Percentiles rank a stretch among this genome's conserved stretches.
Conservation (phyloP, 2,113 vertebrate genomes). For the Enhydra lutris region DNA sequence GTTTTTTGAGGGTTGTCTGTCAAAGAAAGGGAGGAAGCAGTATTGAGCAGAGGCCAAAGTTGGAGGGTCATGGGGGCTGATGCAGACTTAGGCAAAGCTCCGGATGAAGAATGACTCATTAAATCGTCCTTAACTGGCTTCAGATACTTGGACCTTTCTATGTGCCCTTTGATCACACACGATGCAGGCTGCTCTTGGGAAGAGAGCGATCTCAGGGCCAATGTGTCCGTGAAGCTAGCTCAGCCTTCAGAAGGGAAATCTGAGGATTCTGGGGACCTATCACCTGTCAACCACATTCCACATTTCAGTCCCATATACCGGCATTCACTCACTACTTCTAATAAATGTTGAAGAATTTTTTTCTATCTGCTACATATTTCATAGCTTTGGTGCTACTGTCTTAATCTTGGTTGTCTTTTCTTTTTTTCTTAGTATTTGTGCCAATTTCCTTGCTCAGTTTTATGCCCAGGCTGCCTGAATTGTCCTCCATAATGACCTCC, state of each 20-base stretch:
- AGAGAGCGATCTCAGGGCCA: fast-evolving
- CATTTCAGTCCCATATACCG: fast-evolving
- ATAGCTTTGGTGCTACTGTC: not conserved
- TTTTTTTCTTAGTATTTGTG: not conserved
- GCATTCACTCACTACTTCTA: not conserved
- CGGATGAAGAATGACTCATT: not conserved
- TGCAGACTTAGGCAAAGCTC: not conserved
- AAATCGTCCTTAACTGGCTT: not conserved
- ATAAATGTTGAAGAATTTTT: not conserved
- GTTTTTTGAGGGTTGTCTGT: not conserved
- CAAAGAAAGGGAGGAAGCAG: not conserved
- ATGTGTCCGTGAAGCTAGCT: not conserved
- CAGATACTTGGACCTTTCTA: not conserved
- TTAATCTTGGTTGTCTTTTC: not conserved
- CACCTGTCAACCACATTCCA: too few relatives aligned
- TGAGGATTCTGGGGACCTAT: not conserved
- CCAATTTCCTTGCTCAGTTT: not conserved
- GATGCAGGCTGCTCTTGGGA: not conserved
- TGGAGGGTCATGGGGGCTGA: not conserved
- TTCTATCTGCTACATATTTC: not conserved
- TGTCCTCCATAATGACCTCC: not conserved
- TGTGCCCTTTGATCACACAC: fast-evolving
- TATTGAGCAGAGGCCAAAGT: not conserved
- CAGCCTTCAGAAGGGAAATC: fast-evolving
- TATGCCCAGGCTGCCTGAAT: not conserved